Evolutionary conservation across 2,113 vertebrate genomes (phyloP).

Genomic region (Lamprologus sp.): DNA sequence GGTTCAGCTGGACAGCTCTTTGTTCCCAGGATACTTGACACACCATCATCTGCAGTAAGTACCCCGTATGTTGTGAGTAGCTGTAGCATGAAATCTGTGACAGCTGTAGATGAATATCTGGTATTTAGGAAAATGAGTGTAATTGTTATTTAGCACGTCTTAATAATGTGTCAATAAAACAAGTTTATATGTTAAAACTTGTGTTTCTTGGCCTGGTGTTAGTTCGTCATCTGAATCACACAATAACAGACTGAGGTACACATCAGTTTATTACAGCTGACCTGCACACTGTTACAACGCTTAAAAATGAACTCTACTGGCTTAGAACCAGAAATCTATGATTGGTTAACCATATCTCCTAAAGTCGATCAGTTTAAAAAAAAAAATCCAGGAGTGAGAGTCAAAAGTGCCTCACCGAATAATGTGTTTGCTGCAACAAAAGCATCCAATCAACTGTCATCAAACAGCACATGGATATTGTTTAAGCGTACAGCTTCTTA

Average conservation of each 20-base stretch:
- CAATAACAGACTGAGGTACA: constrained; percentile 17
- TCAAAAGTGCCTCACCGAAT: neutral
- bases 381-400: constrained; percentile 5
- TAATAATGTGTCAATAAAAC: constrained; percentile 37
- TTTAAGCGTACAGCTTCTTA: neutral
- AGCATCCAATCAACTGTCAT: neutral
- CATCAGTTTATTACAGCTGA: constrained; percentile 52
- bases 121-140: neutral
- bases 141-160: neutral
- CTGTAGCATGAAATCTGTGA: neutral
- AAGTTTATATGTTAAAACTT: neutral
- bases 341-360: constrained; percentile 44
- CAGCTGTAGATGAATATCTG: neutral
- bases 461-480: neutral
- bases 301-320: constrained; percentile 7
- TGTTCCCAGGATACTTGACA: neutral
- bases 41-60: constrained; percentile 18
- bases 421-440: neutral
- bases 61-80: neutral
- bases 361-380: constrained; percentile 7
- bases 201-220: neutral
- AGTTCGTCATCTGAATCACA: neutral
- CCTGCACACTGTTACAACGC: constrained; percentile 24
- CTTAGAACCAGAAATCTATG: constrained; percentile 1
- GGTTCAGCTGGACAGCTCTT: neutral